Conservation (phyloP, 2,113 vertebrate species). For the Hyla sarda region DNA sequence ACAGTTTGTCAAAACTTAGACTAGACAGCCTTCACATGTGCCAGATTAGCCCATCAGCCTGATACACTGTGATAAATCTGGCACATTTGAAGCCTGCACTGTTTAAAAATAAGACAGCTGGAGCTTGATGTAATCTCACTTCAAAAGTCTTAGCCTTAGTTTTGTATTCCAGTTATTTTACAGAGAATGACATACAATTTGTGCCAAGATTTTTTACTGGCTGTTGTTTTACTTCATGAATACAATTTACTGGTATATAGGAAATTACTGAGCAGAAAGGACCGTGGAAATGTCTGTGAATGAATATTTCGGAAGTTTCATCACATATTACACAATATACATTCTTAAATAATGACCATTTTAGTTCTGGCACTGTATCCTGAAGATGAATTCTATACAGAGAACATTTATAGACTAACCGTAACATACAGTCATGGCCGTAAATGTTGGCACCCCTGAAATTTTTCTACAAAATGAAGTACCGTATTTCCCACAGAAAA, state of each 20-base stretch:
- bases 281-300: neutral
- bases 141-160: too few relatives aligned
- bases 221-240: neutral
- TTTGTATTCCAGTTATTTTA: neutral
- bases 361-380: neutral
- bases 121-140: too few relatives aligned
- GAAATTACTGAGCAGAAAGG: neutral
- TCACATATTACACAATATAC: neutral
- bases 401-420: neutral
- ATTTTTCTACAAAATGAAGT: too few relatives aligned
- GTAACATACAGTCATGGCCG: too few relatives aligned
- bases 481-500: too few relatives aligned
- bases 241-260: neutral
- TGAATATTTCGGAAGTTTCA: neutral
- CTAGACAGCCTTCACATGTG: too few relatives aligned
- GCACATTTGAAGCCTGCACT: too few relatives aligned
- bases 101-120: too few relatives aligned
- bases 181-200: neutral
- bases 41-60: too few relatives aligned
- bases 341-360: neutral
- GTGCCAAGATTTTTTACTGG: neutral
- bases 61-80: too few relatives aligned
- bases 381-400: neutral
- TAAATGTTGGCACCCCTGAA: too few relatives aligned
- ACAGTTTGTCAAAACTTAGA: too few relatives aligned